Percentiles rank a stretch among this genome's conserved stretches.
Conservation (phyloP, 2,113 vertebrate species). For the Crotalus tigris region DNA sequence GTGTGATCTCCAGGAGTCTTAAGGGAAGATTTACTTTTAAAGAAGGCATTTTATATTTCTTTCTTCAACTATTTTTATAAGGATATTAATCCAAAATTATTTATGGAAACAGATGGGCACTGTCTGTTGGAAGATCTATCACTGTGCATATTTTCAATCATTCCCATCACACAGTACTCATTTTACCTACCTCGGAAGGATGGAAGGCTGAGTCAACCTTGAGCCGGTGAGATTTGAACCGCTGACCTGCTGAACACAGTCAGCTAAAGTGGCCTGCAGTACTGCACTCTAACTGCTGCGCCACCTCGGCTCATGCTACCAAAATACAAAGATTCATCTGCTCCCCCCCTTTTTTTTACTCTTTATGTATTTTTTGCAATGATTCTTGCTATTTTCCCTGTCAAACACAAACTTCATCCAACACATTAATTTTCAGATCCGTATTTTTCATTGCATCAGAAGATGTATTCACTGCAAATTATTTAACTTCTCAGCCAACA, state of each 20-base stretch:
- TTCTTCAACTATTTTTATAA: neutral
- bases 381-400: neutral
- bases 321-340: neutral
- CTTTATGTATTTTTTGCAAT: neutral
- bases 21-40: neutral
- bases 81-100: conserved; percentile 1
- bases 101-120: neutral
- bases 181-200: too few species aligned
- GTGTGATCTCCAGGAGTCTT: neutral
- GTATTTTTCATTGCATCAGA: neutral
- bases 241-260: too few species aligned
- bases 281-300: too few species aligned
- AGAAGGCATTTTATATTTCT: neutral
- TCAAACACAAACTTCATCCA: neutral
- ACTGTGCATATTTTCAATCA: neutral
- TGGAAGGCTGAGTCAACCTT: too few species aligned
- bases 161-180: neutral
- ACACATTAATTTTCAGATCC: neutral
- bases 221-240: too few species aligned
- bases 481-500: neutral
- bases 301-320: neutral
- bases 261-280: too few species aligned
- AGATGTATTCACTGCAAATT: neutral
- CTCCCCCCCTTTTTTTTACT: neutral
- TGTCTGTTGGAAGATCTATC: neutral